Evolutionary conservation across 2,113 vertebrate genomes (phyloP).

Genomic region (Melierax canorus): DNA sequence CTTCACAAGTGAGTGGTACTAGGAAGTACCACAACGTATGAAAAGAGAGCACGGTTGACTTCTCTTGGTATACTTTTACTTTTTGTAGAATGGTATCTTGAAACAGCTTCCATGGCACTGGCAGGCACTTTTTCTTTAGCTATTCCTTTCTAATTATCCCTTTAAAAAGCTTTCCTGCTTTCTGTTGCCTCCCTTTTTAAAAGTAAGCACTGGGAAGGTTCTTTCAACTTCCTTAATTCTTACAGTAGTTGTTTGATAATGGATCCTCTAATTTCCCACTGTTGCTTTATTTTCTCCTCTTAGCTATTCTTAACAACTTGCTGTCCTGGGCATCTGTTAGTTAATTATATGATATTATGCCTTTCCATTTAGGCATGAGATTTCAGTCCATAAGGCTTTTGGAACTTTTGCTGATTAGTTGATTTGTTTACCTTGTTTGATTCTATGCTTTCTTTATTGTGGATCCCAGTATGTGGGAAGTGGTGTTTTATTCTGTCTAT

Average conservation of each 20-base stretch:
- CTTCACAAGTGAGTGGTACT: background rate
- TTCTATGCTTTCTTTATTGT: background rate
- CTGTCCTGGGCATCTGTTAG: background rate
- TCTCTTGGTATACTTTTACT: background rate
- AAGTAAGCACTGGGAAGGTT: background rate
- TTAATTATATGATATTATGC: background rate
- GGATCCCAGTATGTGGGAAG: background rate
- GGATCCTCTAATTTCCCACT: background rate
- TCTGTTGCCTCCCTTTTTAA: background rate
- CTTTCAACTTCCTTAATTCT: background rate
- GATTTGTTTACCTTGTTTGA: background rate
- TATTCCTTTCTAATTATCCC: background rate
- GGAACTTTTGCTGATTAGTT: background rate
- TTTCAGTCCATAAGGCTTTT: background rate
- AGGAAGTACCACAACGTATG: background rate
- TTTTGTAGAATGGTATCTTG: background rate
- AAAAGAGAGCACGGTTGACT: background rate
- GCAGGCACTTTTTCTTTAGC: background rate
- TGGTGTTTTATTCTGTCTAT: background rate
- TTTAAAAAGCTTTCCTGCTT: background rate
- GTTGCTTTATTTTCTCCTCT: background rate
- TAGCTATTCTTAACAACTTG: background rate
- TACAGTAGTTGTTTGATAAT: background rate
- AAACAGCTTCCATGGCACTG: background rate
- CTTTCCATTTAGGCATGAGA: background rate